Conservation (phyloP, 1,140 invertebrate genomes). For the Drosophila novamexicana region DNA sequence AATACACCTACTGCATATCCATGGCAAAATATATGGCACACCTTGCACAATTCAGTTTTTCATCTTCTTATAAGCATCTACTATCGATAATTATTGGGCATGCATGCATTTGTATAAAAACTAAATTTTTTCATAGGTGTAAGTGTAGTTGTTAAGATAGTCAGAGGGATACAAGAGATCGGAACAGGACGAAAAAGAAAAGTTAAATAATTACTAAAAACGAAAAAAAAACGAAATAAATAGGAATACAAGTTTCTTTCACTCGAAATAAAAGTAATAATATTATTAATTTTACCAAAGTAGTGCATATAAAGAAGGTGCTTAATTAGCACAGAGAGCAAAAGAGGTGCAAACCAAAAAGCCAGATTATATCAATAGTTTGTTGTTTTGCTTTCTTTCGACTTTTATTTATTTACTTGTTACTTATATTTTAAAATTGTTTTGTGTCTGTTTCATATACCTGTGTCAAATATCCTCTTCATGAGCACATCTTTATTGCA, state of each 20-base stretch:
- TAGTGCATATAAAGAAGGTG: slow-evolving; percentile 47
- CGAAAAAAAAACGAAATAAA: slow-evolving; percentile 28
- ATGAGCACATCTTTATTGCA: slow-evolving; percentile 84
- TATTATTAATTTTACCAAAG: slow-evolving; percentile 32
- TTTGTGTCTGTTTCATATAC: slow-evolving; percentile 55
- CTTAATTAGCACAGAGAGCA: slow-evolving; percentile 64
- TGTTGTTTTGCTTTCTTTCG: slow-evolving; percentile 25
- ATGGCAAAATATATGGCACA: neutral
- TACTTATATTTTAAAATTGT: slow-evolving; percentile 43
- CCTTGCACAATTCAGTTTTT: neutral
- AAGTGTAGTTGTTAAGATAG: slow-evolving; percentile 23
- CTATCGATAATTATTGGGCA: slow-evolving; percentile 28
- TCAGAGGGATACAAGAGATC: slow-evolving; percentile 19
- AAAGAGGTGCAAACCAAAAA: slow-evolving; percentile 70
- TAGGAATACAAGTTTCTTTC: slow-evolving; percentile 26
- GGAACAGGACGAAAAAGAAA: slow-evolving; percentile 25
- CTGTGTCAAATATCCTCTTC: slow-evolving; percentile 77
- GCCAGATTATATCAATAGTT: slow-evolving; percentile 37
- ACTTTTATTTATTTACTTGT: slow-evolving; percentile 51
- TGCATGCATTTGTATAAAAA: slow-evolving; percentile 41
- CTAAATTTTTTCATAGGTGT: slow-evolving; percentile 7
- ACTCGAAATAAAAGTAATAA: slow-evolving; percentile 42
- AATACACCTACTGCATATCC: slow-evolving; percentile 1
- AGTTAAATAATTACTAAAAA: slow-evolving; percentile 17
- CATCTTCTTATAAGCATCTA: slow-evolving; percentile 6